Evolutionary conservation across 2,888 invertebrate species (phyloP), one percentile per base, ranked within the genome.

Genomic region (Serripes groenlandicus): DNA sequence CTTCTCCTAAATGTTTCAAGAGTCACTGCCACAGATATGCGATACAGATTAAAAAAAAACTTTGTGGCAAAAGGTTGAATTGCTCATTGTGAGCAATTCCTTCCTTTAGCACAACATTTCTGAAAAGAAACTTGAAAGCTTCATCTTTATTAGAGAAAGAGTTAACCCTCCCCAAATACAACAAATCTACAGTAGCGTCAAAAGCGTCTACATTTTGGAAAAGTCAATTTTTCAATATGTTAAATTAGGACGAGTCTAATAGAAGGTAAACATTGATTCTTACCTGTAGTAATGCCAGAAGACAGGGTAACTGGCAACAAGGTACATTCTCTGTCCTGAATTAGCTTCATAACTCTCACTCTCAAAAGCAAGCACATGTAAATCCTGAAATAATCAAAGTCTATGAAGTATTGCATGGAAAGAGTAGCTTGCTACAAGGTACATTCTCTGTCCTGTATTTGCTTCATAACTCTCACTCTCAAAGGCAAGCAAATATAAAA

Each of bases 261-360:
- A n/a, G n/a, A n/a, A n/a, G n/a, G n/a, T n/a, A n/a, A n/a, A n/a
- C n/a, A n/a, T n/a, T 58, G 28, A 28, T n/a, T n/a, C 72, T 7
- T 88, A 92, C 93, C 88, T 91, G 83, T 94, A 94, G 75, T 92
- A 92, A 81, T 93, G 93, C 93, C 92, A 93, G 83, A 94, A 94
- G n/a, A 91, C 90, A 21, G 91, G 89, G 75, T 92, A 92, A 66
- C 91, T 92, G 0, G 92, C 83, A 7, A 88, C 91, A 4, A 94
- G 88, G 80, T 91, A 94, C 77, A 91, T 86, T 54, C 94, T 89
- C 83, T 92, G 91, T 15, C 94, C 94, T 15, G 79, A 78, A 34
- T 88, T 85, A 49, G 76, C 74, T 15, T 83, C 86, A 62, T 91
- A 87, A 7, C 80, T 84, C 23, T 90, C 89, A 85, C 92, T 93